Evolutionary conservation across 1,140 invertebrate species (phyloP).

Genomic region (Charaxes varanes): DNA sequence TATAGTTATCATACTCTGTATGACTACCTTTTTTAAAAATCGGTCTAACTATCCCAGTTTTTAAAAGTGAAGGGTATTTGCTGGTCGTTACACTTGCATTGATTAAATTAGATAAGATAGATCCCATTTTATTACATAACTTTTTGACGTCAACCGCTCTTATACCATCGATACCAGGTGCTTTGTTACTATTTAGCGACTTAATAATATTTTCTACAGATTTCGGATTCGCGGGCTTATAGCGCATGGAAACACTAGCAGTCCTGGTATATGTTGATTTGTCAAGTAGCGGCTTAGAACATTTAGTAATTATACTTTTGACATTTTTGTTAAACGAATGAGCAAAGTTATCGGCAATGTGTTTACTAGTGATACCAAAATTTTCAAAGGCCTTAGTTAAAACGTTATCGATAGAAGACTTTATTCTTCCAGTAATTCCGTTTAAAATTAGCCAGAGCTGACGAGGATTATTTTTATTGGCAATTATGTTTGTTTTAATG

Average conservation of each 20-base stretch:
- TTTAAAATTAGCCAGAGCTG: too few relatives aligned
- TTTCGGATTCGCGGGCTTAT: constrained; percentile 3
- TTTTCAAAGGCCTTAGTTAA: too few relatives aligned
- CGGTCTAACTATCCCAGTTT: constrained; percentile 19
- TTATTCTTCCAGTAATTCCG: constrained; percentile 8
- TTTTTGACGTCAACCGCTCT: constrained; percentile 18
- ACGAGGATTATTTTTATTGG: too few relatives aligned
- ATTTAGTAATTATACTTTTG: constrained; percentile 1
- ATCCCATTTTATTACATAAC: constrained; percentile 11
- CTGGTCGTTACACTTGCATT: constrained; percentile 12
- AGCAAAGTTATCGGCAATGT: too few relatives aligned
- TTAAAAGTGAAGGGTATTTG: constrained; percentile 9
- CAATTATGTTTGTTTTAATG: constrained; percentile 11
- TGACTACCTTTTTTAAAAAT: constrained; percentile 19
- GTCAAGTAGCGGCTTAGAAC: constrained; percentile 1
- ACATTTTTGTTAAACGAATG: too few relatives aligned
- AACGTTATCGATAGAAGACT: constrained; percentile 8
- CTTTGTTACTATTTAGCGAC: constrained; percentile 4
- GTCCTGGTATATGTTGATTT: neutral
- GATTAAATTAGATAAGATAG: constrained; percentile 15
- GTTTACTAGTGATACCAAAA: too few relatives aligned
- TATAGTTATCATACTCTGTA: constrained; percentile 17
- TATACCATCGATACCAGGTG: too few relatives aligned
- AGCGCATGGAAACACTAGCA: constrained; percentile 6
- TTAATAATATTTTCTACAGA: constrained; percentile 13